Base-by-base conservation (phyloP, 2,113 vertebrate species). In the Cynopterus brachyotis region DNA sequence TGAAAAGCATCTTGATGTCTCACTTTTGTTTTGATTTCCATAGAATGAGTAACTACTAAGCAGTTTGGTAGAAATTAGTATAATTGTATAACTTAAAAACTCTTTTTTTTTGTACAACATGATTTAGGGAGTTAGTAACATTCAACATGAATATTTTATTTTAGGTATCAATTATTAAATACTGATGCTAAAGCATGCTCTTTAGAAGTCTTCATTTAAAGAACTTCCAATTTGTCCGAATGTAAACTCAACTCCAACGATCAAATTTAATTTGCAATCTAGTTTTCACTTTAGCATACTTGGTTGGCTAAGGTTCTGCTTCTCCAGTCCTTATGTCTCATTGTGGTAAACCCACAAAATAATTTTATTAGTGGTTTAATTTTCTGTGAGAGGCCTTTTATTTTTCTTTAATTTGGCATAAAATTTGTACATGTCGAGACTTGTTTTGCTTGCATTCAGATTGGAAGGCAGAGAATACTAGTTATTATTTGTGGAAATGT, bases 381-480 rank as follows among this genome's bases (percentile, higher is more conserved):
- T 87, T 97, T 87, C 64, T 84, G 17, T 73, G 60, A 67, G 40
- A 83, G 37, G 62, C 42, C 22, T 95, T 97, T 83, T 22, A 64
- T 94, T 95, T 97, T 83, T 92, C 76, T 87, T 90, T 78, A 87
- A 81, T 15, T 96, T 69, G 11, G 57, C 62, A 67, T 94, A 70
- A 47, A 83, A 94, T 95, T 76, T 80, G 60, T 82, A 42, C 47
- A 35, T 47, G 60, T 64, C 90, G 37, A 92, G 80, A 89, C 16
- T 87, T 96, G 80, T 75, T 84, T 96, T 73, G 64, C 85, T 95
- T 91, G 66, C 62, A 16, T 53, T 84, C 75, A n/a, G 13, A 60
- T 35, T 47, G 53, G 73, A 93, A 93, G 50, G 53, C 64, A 79
- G 35, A 17, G 17, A 87, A 9, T 93, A 83, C 22, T 64, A 37